Conservation (phyloP, 2,113 vertebrate species). For the Dendrocopos noguchii region DNA sequence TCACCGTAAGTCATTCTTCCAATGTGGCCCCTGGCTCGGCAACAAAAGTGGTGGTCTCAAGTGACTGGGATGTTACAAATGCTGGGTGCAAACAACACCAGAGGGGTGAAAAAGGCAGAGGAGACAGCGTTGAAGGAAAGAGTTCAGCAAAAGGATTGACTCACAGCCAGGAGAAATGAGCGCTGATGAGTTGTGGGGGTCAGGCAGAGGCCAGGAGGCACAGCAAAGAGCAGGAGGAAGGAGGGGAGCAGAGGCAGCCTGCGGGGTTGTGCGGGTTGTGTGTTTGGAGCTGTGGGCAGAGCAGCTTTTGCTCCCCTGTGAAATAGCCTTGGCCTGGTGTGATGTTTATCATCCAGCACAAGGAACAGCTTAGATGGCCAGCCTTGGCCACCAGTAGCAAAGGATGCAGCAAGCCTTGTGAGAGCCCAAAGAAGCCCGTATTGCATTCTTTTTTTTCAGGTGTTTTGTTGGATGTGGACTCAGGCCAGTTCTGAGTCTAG, state of each 20-base stretch:
- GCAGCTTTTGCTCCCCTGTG: neutral
- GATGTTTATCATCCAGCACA: neutral
- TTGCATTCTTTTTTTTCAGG: neutral
- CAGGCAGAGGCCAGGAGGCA: slow-evolving; percentile 43
- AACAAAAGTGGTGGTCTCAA: neutral
- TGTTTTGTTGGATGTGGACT: neutral
- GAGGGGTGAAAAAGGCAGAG: neutral
- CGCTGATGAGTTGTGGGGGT: slow-evolving; percentile 17
- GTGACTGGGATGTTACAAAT: neutral
- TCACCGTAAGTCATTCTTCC: neutral
- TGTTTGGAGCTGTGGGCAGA: neutral
- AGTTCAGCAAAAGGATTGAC: neutral
- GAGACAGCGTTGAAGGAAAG: neutral
- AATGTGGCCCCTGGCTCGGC: neutral
- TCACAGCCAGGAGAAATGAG: neutral
- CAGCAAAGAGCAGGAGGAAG: neutral
- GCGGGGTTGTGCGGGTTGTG: neutral
- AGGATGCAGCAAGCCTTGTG: neutral
- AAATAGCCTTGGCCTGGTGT: neutral
- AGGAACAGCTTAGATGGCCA: neutral
- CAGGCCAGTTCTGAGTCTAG: neutral
- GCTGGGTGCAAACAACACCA: neutral
- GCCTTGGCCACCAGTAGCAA: neutral
- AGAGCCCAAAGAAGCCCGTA: neutral
- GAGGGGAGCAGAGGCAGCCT: neutral